Conservation (phyloP, 2,797 vertebrate species). For the Paguma larvata region DNA sequence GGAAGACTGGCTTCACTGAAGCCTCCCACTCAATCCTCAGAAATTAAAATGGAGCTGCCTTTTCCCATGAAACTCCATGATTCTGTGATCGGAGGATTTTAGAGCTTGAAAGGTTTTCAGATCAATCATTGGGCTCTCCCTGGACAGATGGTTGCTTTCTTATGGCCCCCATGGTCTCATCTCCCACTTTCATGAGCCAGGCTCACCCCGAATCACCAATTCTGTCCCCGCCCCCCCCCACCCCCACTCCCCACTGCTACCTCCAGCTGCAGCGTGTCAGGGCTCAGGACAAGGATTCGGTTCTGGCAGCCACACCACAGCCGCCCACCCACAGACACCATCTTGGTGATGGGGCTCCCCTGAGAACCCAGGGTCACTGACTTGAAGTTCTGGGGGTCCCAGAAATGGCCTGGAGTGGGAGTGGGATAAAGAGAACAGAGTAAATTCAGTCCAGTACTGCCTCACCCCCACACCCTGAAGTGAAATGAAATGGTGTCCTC, state of each 20-base stretch:
- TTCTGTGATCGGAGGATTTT: background rate
- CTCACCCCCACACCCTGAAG: background rate
- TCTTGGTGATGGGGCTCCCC: conserved; percentile 96
- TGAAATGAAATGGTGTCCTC: no score
- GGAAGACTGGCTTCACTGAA: background rate
- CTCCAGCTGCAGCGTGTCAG: conserved; percentile 94
- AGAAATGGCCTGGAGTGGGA: conserved; percentile 93
- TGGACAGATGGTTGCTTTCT: background rate
- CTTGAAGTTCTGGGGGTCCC: conserved; percentile 98
- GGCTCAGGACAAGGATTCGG: conserved; percentile 95
- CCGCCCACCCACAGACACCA: conserved; percentile 96
- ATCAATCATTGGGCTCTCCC: background rate
- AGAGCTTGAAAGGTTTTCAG: background rate
- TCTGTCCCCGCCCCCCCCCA: background rate
- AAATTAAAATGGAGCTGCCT: background rate
- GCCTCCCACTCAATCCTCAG: background rate
- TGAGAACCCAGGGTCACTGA: conserved; percentile 93
- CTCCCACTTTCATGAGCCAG: background rate
- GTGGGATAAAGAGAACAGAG: conserved; percentile 47
- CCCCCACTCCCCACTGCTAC: conserved; percentile 83
- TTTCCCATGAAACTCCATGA: background rate
- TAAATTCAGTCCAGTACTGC: background rate
- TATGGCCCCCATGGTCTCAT: background rate
- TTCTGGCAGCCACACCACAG: conserved; percentile 99
- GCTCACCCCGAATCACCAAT: background rate